Base-by-base conservation (phyloP, 2,113 vertebrate genomes). In the Sinocyclocheilus grahami region DNA sequence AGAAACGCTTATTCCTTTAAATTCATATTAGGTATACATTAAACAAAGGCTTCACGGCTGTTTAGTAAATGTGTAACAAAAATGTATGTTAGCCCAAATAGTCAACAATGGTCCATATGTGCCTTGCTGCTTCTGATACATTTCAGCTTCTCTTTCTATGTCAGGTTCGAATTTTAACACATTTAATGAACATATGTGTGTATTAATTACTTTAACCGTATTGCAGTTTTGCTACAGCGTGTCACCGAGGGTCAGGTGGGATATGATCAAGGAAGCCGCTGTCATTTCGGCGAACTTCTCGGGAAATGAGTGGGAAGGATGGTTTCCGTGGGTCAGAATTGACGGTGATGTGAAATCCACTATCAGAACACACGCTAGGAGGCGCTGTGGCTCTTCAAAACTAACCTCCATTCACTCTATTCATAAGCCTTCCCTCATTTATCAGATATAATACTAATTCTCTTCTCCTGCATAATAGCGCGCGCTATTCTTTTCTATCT, bases 301-400 rank as follows among this genome's bases (percentile, higher is more conserved):
- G 42, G 48, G 53, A 71, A 82, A 55, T 24, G 37, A 48, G 81
- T 74, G 51, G 33, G 75, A 22, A 60, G 39, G 13, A 16, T 39
- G 27, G 69, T 81, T 80, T 80, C 27, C 20, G 67, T 12, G 9
- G 20, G 14, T 67, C 71, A 27, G 6, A 53, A 8, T 12, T 5
- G 11, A 16, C 14, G 0, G 4, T 27, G 5, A 39, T 10, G n/a
- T 71, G 42, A 60, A 72, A 78, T 71, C 72, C 58, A 27, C 4
- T 82, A 10, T 5, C 16, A 82, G 7, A 51, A 13, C 16, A 37
- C 9, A 71, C 81, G 0, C 20, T 37, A 83, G 65, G 27, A 18
- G 81, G 81, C 81, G 65, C 81, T 83, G 81, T 71, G 65, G 6
- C 27, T 53, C 60, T 82, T 51, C 5, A 33, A 69, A 37, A 55